Evolutionary conservation across 2,888 invertebrate species (phyloP), one percentile per base, ranked within the genome.

Genomic region (Eucera pruinosa): DNA sequence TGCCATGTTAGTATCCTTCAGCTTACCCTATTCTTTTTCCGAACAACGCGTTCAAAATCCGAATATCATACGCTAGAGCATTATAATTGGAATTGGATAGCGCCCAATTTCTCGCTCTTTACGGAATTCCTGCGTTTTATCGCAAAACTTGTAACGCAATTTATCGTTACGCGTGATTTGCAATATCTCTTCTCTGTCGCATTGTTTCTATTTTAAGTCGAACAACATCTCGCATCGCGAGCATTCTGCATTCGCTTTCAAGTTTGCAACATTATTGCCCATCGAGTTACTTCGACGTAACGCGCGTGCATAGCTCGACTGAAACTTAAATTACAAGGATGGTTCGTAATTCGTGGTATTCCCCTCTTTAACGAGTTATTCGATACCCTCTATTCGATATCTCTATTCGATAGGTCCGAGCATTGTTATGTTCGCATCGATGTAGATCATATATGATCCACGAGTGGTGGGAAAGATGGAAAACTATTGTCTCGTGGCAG

Each of bases 1-100:
- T 39, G 7, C 27, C 27, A 39, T n/a, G n/a, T 33, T 48, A 33
- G 25, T 48, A 47, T 58, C 39, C 23, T 43, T 66, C 23, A 36
- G 33, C 50, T 67, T 65, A 60, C 47, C 58, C 60, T 57, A 45
- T 23, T n/a, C 23, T 52, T 57, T 33, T 61, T 57, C 45, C 45
- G 55, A 77, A 52, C 58, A 52, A 54, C 47, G 30, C 30, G 20
- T 41, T 30, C 25, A 36, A 62, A 66, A 75, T 50, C 50, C 41
- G 13, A 48, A 48, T 62, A 76, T 52, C 67, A n/a, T 41, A 25
- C 41, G 61, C 11, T 27, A 27, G 7, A 45, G 36, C 52, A 76
- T 78, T 78, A 78, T 78, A 77, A 66, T 78, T 78, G 70, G 78
- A 78, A 65, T 78, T 79, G 76, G 76, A 68, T 36, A 23, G 6